Percentiles rank a stretch among this genome's conserved stretches.
Conservation (phyloP, 2,888 invertebrate species). For the Aleiodes alternator region DNA sequence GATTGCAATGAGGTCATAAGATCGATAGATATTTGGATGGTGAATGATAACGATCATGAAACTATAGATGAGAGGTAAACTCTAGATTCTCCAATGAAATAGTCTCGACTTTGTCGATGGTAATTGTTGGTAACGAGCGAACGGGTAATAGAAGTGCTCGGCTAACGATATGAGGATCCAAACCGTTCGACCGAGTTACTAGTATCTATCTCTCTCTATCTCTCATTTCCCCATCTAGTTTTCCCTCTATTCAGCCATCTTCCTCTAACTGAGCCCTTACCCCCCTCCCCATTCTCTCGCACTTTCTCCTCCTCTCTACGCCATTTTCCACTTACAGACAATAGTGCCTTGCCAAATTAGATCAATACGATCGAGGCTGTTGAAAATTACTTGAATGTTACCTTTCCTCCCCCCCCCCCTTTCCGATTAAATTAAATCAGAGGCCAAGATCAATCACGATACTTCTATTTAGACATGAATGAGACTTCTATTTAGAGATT, state of each 20-base stretch:
- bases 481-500: too few species aligned
- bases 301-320: not conserved
- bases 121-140: slow-evolving; percentile 47
- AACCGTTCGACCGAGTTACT: slow-evolving; percentile 11
- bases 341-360: slow-evolving; percentile 33
- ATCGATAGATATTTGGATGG: too few species aligned
- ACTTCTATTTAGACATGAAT: too few species aligned
- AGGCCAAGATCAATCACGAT: not conserved
- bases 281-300: not conserved
- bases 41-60: slow-evolving; percentile 7
- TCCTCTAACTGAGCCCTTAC: not conserved
- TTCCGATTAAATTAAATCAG: not conserved
- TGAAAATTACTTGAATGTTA: slow-evolving; percentile 19
- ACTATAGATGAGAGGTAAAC: not conserved
- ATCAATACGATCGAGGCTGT: slow-evolving; percentile 39
- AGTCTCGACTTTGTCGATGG: slow-evolving; percentile 43
- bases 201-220: slow-evolving; percentile 17
- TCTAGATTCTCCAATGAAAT: slow-evolving; percentile 11
- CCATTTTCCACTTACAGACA: slow-evolving; percentile 17
- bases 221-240: not conserved
- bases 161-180: slow-evolving; percentile 37
- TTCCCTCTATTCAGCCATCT: not conserved
- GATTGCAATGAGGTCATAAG: too few species aligned
- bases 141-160: slow-evolving; percentile 40
- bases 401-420: not conserved